Conservation (phyloP, 2,888 invertebrate species). For the Acrobasis consociella region DNA sequence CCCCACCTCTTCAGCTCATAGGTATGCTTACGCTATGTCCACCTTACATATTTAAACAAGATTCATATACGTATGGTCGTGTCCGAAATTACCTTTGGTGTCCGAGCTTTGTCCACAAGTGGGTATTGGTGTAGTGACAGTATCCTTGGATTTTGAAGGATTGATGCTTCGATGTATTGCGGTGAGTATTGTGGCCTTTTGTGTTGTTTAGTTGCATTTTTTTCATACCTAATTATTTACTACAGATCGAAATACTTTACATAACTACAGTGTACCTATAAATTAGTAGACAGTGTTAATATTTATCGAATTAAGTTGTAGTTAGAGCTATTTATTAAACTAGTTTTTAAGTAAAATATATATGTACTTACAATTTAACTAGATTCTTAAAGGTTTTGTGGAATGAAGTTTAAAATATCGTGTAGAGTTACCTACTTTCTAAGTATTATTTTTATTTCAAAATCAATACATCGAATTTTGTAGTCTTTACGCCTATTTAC, state of each 20-base stretch:
- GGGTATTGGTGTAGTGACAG: neutral
- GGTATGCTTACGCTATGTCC: constrained; percentile 42
- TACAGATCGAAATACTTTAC: neutral
- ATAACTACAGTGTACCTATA: neutral
- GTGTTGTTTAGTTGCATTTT: neutral
- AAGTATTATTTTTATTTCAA: no score
- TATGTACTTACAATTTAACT: no score
- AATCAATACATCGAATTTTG: no score
- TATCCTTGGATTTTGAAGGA: constrained; percentile 4
- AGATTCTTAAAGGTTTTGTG: no score
- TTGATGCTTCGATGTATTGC: neutral
- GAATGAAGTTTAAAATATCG: no score
- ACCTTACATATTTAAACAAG: constrained; percentile 70
- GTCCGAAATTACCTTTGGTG: constrained; percentile 49
- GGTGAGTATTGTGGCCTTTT: neutral
- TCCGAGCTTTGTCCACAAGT: constrained; percentile 6
- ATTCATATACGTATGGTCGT: constrained; percentile 65
- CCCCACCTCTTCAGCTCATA: constrained; percentile 55
- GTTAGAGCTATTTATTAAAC: no score
- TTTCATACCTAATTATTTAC: neutral
- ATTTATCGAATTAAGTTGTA: no score
- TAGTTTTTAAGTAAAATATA: no score
- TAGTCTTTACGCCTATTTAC: no score
- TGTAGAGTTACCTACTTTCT: no score
- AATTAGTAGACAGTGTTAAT: no score